phyloP scores from a whole-genome alignment of 2,797 vertebrate genomes.

The Coregonus suidteri region DNA sequence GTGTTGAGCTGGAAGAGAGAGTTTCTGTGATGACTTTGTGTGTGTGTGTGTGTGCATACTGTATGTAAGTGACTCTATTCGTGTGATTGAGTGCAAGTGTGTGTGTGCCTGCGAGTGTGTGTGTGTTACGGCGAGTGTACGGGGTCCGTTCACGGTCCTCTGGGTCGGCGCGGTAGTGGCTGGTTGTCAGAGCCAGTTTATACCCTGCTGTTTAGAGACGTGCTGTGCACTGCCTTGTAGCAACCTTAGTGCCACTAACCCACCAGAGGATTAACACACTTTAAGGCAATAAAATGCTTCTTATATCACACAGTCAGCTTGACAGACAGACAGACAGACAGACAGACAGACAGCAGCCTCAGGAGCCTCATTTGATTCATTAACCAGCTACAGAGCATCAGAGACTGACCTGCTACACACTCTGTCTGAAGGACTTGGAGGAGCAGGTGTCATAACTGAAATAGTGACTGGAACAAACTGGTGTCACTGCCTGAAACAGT shows the following conservation, averaged over 20 bases:
- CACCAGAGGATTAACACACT: not conserved
- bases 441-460: not conserved
- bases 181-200: constrained; percentile 60
- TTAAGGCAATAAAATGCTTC: constrained; percentile 34
- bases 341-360: constrained; percentile 29
- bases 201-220: constrained; percentile 46
- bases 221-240: constrained; percentile 28
- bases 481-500: not conserved
- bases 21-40: not conserved
- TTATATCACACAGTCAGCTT: constrained; percentile 37
- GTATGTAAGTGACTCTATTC: not conserved
- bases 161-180: constrained; percentile 33
- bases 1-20: constrained; percentile 29
- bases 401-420: not conserved
- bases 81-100: constrained; percentile 31
- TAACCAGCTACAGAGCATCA: constrained; percentile 15
- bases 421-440: not conserved
- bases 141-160: constrained; percentile 44
- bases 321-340: not conserved
- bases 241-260: constrained; percentile 1
- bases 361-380: constrained; percentile 30
- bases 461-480: not conserved
- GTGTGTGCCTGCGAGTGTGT: constrained; percentile 29
- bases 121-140: constrained; percentile 26
- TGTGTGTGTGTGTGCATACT: constrained; percentile 14